Percentiles rank a stretch among this genome's conserved stretches.
These are phyloP conservation scores for Drosophila quinaria DNA, from an alignment of 2,888 invertebrate species.

Conservation along the genomic window DNA sequence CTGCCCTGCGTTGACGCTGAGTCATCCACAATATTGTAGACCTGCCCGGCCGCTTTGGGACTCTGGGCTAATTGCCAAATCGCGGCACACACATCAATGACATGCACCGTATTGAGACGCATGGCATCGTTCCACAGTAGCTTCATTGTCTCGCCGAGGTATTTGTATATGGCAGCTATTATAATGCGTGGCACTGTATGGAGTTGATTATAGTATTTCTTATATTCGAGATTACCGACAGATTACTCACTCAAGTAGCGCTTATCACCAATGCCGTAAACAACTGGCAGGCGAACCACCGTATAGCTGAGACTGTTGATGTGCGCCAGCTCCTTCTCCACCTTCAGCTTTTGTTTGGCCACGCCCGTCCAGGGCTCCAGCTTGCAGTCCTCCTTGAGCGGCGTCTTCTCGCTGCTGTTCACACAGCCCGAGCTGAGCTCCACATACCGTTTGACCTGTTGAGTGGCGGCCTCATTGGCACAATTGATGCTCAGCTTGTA, in stretches of 20 bases:
- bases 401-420: conserved; percentile 91
- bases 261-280: conserved; percentile 94
- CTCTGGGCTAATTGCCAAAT: conserved; percentile 90
- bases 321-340: conserved; percentile 91
- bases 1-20: conserved; percentile 94
- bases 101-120: conserved; percentile 95
- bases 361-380: conserved; percentile 94
- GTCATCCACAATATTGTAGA: conserved; percentile 94
- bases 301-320: conserved; percentile 90
- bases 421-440: conserved; percentile 95
- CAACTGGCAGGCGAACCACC: conserved; percentile 92
- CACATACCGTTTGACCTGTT: conserved; percentile 90
- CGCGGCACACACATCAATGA: conserved; percentile 93
- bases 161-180: conserved; percentile 95
- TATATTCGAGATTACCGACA: background rate
- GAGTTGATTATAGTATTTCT: conserved; percentile 37
- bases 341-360: conserved; percentile 93
- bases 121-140: conserved; percentile 94
- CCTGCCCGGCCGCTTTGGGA: conserved; percentile 87
- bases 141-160: conserved; percentile 95
- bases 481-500: conserved; percentile 93
- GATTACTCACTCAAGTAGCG: conserved; percentile 91
- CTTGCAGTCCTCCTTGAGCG: conserved; percentile 91
- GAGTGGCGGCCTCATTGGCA: conserved; percentile 91
- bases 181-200: conserved; percentile 92